phyloP scores from a whole-genome alignment of 2,888 invertebrate species.

The Macrosoma leucophasiata region DNA sequence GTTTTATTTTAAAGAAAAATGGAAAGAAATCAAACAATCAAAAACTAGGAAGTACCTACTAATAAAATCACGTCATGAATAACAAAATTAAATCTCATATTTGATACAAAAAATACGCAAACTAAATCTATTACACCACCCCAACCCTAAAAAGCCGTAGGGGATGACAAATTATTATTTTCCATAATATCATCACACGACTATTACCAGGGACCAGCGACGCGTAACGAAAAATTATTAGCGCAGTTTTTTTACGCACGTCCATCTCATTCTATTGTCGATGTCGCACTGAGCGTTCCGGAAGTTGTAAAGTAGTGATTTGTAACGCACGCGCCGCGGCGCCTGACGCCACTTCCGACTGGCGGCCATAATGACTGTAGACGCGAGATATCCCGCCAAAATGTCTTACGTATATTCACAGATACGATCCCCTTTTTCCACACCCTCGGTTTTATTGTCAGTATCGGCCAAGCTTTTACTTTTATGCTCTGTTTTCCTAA shows the following conservation, averaged over 20 bases:
- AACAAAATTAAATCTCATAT: not conserved
- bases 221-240: slow-evolving; percentile 66
- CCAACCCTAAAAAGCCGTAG: slow-evolving; percentile 29
- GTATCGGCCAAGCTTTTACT: slow-evolving; percentile 52
- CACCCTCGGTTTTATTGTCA: slow-evolving; percentile 49
- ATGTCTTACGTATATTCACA: slow-evolving; percentile 29
- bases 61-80: too few species aligned
- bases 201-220: slow-evolving; percentile 55
- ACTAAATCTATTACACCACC: slow-evolving; percentile 39
- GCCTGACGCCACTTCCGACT: slow-evolving; percentile 65
- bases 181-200: slow-evolving; percentile 69
- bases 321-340: slow-evolving; percentile 75
- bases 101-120: slow-evolving; percentile 33
- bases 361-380: slow-evolving; percentile 61
- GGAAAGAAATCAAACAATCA: too few species aligned
- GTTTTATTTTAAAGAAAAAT: too few species aligned
- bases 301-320: slow-evolving; percentile 77
- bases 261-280: slow-evolving; percentile 43
- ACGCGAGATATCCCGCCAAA: slow-evolving; percentile 34
- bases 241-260: slow-evolving; percentile 49
- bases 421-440: slow-evolving; percentile 29
- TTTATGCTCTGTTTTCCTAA: slow-evolving; percentile 66
- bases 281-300: slow-evolving; percentile 52
- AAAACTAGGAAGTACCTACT: too few species aligned
- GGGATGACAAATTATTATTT: slow-evolving; percentile 71